Base-by-base conservation (phyloP, 2,888 invertebrate species). In the Beris chalybata region DNA sequence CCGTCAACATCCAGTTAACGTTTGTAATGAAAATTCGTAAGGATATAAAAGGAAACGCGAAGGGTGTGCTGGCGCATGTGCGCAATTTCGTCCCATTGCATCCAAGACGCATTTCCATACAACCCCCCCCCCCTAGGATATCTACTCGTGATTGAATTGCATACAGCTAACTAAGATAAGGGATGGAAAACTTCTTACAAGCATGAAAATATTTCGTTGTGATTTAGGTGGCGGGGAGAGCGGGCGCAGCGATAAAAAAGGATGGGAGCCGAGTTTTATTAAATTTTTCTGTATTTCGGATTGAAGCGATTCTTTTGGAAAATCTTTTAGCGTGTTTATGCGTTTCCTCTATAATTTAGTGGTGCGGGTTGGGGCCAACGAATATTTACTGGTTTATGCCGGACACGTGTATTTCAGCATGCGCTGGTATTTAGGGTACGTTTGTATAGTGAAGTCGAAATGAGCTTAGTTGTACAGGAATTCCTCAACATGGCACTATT, bases 381-480 rank as follows among this genome's bases (percentile, higher is more conserved):
- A 48, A 59, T 48, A 38, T 52, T 61, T 15, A 38, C 38, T 32
- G 13, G 22, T 52, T 32, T 43, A 32, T 52, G 22, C 52, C 50
- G 61, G 65, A 63, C 65, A 68, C 68, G 68, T 68, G 68, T 52
- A 38, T 63, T 44, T 43, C 63, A 61, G 57, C 68, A 68, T 68
- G 68, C 65, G 65, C 68, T 48, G 45, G 43, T 63, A 55, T 57
- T 57, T 38, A 30, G 48, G 32, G 38, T 38, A 38, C 7, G 38
- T 38, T 38, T 38, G 9, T 9, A 38, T 22, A 22, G 22, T 22
- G 22, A 22, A 22, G 22, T 22, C 1, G 22, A 22, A 22, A 22
- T 3, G 1, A 22, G 22, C 22, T 3, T 22, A 22, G 3, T 22
- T 22, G 22, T 22, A 22, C 3, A 22, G 22, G 22, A 22, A 22